These are phyloP conservation scores for Spisula solida DNA, from an alignment of 2,888 invertebrate genomes.

Conservation along the genomic window DNA sequence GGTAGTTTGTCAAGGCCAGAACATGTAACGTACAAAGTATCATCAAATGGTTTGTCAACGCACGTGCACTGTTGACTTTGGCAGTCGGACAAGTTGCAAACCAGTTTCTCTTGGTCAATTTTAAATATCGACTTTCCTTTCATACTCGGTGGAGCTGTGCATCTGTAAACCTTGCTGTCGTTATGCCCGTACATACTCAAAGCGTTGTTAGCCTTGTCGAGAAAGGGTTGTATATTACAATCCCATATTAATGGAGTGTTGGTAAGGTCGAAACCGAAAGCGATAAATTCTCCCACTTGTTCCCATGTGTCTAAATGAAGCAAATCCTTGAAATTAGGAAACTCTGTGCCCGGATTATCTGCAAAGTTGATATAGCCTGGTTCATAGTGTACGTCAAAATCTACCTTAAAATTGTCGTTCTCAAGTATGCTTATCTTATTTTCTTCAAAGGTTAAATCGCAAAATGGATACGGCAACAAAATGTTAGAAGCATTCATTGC, in stretches of 20 bases:
- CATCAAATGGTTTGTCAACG: conserved; percentile 41
- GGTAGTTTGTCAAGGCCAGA: too few species aligned
- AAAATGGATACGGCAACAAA: conserved; percentile 53
- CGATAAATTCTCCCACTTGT: conserved; percentile 41
- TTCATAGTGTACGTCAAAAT: conserved; percentile 39
- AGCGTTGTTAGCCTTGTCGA: conserved; percentile 45
- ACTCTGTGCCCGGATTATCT: conserved; percentile 28
- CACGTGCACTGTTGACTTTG: conserved; percentile 40
- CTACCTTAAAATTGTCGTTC: too few species aligned
- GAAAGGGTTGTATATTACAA: too few species aligned
- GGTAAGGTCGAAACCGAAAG: conserved; percentile 57
- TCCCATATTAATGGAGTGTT: conserved; percentile 31
- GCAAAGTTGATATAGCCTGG: conserved; percentile 45
- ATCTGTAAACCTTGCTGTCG: too few species aligned
- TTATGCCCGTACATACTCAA: conserved; percentile 44
- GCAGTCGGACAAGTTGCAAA: not conserved
- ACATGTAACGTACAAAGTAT: too few species aligned
- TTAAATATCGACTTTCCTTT: too few species aligned
- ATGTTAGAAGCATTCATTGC: conserved; percentile 53
- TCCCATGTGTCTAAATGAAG: conserved; percentile 30
- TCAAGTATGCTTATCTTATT: conserved; percentile 57
- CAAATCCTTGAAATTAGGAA: conserved; percentile 52
- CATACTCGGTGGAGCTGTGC: conserved; percentile 41
- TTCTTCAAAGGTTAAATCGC: conserved; percentile 39
- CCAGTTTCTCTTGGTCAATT: conserved; percentile 17